Percentiles rank a stretch among this genome's conserved stretches.
These are phyloP conservation scores for Cynodonichthys magdalenae DNA, from an alignment of 2,797 vertebrate species.

Conservation along the genomic window DNA sequence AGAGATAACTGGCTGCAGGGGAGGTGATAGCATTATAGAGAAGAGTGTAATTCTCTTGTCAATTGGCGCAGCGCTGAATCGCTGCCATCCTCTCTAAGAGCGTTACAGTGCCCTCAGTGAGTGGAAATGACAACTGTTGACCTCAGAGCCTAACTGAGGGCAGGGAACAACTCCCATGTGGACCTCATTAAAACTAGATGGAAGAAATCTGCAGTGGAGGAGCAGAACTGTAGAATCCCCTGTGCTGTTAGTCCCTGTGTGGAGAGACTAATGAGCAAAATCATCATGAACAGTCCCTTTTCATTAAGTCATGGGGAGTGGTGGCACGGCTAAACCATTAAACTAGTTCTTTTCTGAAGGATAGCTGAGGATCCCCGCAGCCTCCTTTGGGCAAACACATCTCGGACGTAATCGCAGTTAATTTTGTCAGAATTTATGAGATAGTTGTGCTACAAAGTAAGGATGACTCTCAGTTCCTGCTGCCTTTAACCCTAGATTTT, in stretches of 20 bases:
- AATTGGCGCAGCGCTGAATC: conserved; percentile 30
- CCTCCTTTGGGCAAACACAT: conserved; percentile 9
- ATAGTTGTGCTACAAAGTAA: not conserved
- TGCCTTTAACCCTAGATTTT: not conserved
- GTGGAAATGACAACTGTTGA: conserved; percentile 47
- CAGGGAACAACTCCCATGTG: conserved; percentile 42
- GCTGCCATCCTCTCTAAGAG: conserved; percentile 4
- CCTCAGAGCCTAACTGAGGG: conserved; percentile 35
- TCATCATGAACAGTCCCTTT: conserved; percentile 26
- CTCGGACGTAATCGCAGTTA: not conserved
- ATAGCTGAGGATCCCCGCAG: conserved; percentile 5
- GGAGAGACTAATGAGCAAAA: conserved; percentile 55
- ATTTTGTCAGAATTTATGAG: not conserved
- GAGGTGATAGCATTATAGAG: conserved; percentile 5
- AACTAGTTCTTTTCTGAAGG: conserved; percentile 13
- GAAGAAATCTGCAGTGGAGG: conserved; percentile 29
- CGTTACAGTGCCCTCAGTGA: conserved; percentile 20
- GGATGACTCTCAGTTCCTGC: not conserved
- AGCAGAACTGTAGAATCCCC: conserved; percentile 6
- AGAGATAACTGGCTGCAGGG: conserved; percentile 1
- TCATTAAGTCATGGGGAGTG: conserved; percentile 27
- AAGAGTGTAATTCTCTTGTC: conserved; percentile 21
- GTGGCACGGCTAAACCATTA: conserved; percentile 6
- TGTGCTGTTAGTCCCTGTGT: conserved; percentile 31
- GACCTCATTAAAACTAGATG: conserved; percentile 50